Base-by-base conservation (phyloP, 2,113 vertebrate genomes). In the Odontesthes bonariensis region DNA sequence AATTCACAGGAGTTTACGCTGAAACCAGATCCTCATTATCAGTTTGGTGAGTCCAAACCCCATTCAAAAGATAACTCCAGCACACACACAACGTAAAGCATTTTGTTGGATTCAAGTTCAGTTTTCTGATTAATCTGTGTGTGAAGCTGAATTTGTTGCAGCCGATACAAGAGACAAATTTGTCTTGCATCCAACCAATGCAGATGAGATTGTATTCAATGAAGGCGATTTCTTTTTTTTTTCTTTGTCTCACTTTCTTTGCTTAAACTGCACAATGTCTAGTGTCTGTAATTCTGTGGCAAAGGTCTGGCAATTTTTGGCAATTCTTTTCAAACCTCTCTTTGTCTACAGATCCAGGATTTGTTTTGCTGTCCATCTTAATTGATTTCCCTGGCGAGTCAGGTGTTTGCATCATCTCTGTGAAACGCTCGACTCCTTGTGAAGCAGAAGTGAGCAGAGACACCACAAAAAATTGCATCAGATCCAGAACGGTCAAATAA, bases 381-480 rank as follows among this genome's bases (percentile, higher is more conserved):
- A 22, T 20, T 47, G 71, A 86, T 78, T 71, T 63, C 16, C 20
- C 68, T 32, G 27, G 52, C 0, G 13, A 75, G 63, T 63, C 20
- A n/a, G 27, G 40, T 69, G 59, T 69, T 69, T 72, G 59, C 66
- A 69, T 74, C 58, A 63, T 75, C 42, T 73, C 19, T 47, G 52
- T 66, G 27, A 40, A 60, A 20, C 49, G 22, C 58, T 83, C 73
- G 52, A 74, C 53, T 84, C 42, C 53, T 61, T 56, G 10, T 61
- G 46, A 51, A 67, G 47, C 22, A 13, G 35, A 40, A 51, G 23
- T 68, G 57, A 65, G 42, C 71, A 59, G 54, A 57, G 19, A 74
- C 73, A 62, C 35, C 51, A 42, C 47, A 53, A 38, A 71, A 54
- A 58, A 33, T 68, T 52, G 46, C 68, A 46, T 71, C n/a, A 64